phyloP scores from a whole-genome alignment of 2,888 invertebrate species.

The Leucophora obtusa region DNA sequence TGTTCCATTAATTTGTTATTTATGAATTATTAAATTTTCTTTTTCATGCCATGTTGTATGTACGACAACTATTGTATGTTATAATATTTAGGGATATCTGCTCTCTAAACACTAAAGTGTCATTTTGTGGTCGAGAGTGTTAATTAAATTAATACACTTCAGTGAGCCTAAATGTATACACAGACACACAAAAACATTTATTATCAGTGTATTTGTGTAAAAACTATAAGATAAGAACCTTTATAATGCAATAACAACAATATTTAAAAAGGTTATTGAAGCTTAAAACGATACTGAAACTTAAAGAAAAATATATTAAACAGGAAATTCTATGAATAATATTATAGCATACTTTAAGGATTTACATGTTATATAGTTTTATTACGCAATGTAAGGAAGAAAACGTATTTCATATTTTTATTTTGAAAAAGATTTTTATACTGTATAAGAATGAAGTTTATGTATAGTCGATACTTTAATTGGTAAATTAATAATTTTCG shows the following conservation, averaged over 20 bases:
- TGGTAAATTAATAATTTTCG: no score
- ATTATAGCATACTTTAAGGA: background rate
- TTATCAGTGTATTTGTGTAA: background rate
- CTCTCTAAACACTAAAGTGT: constrained; percentile 25
- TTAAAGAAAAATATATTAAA: background rate
- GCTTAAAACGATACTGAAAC: background rate
- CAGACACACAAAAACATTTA: background rate
- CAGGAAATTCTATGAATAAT: background rate
- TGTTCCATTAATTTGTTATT: background rate
- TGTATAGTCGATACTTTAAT: no score
- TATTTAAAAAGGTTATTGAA: background rate
- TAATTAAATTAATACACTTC: constrained; percentile 50
- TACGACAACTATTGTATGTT: background rate
- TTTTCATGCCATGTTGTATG: background rate
- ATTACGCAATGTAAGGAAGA: no score
- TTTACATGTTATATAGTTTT: background rate
- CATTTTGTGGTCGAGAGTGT: constrained; percentile 38
- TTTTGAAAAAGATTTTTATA: no score
- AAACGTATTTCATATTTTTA: no score
- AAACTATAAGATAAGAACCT: background rate
- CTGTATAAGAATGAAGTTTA: no score
- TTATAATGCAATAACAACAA: background rate
- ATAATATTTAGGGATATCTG: background rate
- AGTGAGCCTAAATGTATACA: constrained; percentile 28
- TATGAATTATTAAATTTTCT: background rate